Evolutionary conservation across 2,113 vertebrate species (phyloP).

Genomic region (zebrafish (Danio rerio)): GRCz12tu NC_133183.1:59112501-59113000

Average conservation of each 20-base stretch:
- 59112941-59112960: too few species aligned
- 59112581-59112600: not conserved
- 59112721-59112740: not conserved
- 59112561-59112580: conserved; percentile 12
- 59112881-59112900: too few species aligned
- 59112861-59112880: too few species aligned
- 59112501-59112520: conserved; percentile 55
- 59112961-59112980: too few species aligned
- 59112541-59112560: conserved; percentile 54
- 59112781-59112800: not conserved
- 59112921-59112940: too few species aligned
- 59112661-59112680: not conserved
- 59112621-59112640: not conserved
- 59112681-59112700: not conserved
- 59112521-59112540: conserved; percentile 50
- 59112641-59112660: too few species aligned
- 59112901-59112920: too few species aligned
- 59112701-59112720: not conserved
- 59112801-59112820: too few species aligned
- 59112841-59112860: too few species aligned
- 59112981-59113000: too few species aligned
- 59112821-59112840: too few species aligned
- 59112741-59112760: not conserved
- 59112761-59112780: not conserved
- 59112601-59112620: conserved; percentile 11